A percentile compares a stretch with the other conserved stretches of the same genome.
phyloP scores from a whole-genome alignment of 2,888 invertebrate species.

The Bugulina stolonifera region DNA sequence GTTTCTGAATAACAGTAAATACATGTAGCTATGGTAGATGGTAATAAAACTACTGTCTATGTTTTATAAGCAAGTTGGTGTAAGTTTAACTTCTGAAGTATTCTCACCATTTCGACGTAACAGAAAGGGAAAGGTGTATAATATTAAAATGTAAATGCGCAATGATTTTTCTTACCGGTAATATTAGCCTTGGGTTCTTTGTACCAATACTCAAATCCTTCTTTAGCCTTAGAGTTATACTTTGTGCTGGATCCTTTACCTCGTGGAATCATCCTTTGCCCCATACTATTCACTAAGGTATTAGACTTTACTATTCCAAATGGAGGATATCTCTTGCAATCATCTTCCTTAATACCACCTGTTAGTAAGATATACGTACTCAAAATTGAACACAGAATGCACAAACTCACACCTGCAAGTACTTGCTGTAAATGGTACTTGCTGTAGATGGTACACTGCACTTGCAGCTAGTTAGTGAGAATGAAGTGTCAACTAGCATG shows the following conservation, averaged over 20 bases:
- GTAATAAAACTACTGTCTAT: too few relatives aligned
- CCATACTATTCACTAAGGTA: background rate
- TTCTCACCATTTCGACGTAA: background rate
- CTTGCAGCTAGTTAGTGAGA: too few relatives aligned
- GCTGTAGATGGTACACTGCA: too few relatives aligned
- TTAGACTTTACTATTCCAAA: slow-evolving; percentile 11
- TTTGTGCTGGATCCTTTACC: background rate
- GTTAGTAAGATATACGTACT: too few relatives aligned
- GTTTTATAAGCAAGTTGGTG: background rate
- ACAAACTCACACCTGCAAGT: too few relatives aligned
- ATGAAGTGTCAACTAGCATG: too few relatives aligned
- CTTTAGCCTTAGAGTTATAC: slow-evolving; percentile 19
- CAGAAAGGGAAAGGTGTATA: background rate
- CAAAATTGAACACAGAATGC: too few relatives aligned
- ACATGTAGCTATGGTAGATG: too few relatives aligned
- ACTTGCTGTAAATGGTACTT: too few relatives aligned
- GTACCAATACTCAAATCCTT: slow-evolving; percentile 25
- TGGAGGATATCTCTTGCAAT: slow-evolving; percentile 18
- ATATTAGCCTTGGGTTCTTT: slow-evolving; percentile 26
- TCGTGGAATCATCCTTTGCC: background rate
- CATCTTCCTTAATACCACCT: slow-evolving; percentile 16
- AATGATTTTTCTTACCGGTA: background rate
- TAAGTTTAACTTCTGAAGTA: background rate
- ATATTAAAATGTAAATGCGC: too few relatives aligned
- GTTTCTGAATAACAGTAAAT: too few relatives aligned